These are phyloP conservation scores for Synanthedon vespiformis DNA, from an alignment of 2,888 invertebrate species.

Conservation along the genomic window DNA sequence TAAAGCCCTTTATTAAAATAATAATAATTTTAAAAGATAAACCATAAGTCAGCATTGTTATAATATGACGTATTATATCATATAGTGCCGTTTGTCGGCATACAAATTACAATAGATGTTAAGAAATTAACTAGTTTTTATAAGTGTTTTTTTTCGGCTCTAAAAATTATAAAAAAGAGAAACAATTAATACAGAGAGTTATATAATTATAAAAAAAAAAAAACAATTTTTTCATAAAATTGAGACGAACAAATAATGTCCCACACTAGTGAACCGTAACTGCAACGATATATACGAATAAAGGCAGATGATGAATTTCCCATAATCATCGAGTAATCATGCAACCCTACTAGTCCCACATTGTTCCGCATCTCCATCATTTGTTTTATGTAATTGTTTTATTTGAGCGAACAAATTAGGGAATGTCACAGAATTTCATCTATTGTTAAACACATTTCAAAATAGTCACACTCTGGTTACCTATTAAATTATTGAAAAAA, in stretches of 20 bases:
- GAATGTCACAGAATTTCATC: constrained; percentile 35
- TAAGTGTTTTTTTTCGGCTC: no score
- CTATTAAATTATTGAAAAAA: neutral
- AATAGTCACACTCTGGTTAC: neutral
- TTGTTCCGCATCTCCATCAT: constrained; percentile 32
- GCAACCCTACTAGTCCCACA: constrained; percentile 41
- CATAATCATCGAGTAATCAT: constrained; percentile 37
- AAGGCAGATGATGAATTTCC: constrained; percentile 55
- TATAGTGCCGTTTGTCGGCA: no score
- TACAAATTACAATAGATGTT: no score
- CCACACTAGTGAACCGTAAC: constrained; percentile 38
- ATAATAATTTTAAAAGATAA: no score
- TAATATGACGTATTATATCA: no score
- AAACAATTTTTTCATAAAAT: no score
- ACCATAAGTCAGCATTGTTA: no score
- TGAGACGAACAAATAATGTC: neutral
- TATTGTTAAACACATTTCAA: neutral
- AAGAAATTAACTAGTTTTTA: no score
- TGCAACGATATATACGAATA: neutral
- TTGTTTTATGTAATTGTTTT: constrained; percentile 53
- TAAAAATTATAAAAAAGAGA: no score
- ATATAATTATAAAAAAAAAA: no score
- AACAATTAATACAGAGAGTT: no score
- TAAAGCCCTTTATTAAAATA: no score
- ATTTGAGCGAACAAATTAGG: constrained; percentile 33